phyloP scores from a whole-genome alignment of 2,888 invertebrate genomes.

The Sesia bembeciformis region DNA sequence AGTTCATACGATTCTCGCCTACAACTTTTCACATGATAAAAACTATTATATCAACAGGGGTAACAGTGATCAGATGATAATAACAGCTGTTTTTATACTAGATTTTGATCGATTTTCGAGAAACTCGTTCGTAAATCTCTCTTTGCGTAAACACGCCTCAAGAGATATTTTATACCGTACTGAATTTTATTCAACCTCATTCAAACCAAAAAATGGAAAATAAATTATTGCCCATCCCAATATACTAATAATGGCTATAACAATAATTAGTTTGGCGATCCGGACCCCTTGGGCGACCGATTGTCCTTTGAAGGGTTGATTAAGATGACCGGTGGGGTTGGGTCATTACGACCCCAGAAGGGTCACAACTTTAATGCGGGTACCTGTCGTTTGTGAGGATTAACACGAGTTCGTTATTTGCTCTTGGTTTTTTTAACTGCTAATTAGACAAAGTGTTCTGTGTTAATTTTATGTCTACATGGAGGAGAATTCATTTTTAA shows the following conservation, averaged over 20 bases:
- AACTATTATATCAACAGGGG: no score
- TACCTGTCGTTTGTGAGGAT: slow-evolving; percentile 48
- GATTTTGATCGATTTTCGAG: no score
- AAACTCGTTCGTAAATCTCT: no score
- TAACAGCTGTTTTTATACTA: no score
- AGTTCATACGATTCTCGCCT: no score
- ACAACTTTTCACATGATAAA: no score
- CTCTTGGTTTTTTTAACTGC: slow-evolving; percentile 45
- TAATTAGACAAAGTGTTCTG: slow-evolving; percentile 33
- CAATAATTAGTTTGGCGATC: slow-evolving; percentile 9
- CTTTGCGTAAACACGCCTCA: no score
- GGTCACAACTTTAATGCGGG: slow-evolving; percentile 61
- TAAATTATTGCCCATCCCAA: slow-evolving; percentile 7
- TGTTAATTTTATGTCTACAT: no score
- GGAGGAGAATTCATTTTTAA: no score
- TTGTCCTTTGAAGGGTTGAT: slow-evolving; percentile 70
- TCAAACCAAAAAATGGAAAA: not conserved
- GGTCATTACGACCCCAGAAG: slow-evolving; percentile 6
- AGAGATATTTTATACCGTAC: no score
- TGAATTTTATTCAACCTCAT: not conserved
- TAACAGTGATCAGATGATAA: no score
- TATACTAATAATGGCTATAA: slow-evolving; percentile 9
- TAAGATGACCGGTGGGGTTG: slow-evolving; percentile 52
- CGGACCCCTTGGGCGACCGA: slow-evolving; percentile 27
- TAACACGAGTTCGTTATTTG: slow-evolving; percentile 44